These are phyloP conservation scores for Osmerus mordax DNA, from an alignment of 2,113 vertebrate genomes.

Conservation along the genomic window DNA sequence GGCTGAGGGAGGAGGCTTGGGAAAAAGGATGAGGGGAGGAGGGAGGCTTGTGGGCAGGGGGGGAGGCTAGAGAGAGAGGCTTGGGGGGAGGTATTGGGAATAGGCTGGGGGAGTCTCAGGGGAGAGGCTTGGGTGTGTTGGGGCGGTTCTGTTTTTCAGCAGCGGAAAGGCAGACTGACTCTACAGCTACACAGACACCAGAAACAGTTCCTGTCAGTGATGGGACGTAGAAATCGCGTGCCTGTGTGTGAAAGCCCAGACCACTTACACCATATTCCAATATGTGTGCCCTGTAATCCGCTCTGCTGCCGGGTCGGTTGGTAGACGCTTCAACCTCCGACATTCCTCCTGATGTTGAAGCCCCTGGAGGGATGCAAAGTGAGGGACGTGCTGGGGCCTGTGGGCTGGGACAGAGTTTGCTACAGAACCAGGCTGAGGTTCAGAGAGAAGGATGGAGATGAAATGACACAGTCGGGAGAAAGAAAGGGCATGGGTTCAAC, in stretches of 20 bases:
- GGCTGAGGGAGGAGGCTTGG: background rate
- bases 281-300: too few species aligned
- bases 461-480: background rate
- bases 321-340: constrained; percentile 12
- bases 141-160: too few species aligned
- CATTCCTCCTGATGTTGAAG: constrained; percentile 22
- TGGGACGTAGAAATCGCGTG: too few species aligned
- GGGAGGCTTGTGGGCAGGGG: background rate
- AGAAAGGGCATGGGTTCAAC: background rate
- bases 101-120: too few species aligned
- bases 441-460: background rate
- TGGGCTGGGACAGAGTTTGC: background rate
- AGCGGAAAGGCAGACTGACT: too few species aligned
- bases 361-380: background rate
- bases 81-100: too few species aligned
- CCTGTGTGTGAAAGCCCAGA: too few species aligned
- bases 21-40: background rate
- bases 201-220: too few species aligned
- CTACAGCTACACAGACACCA: too few species aligned
- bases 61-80: background rate
- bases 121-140: too few species aligned
- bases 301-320: too few species aligned
- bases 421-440: background rate
- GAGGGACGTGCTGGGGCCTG: constrained; percentile 25
- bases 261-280: too few species aligned